These are phyloP conservation scores for Cheilosia vernalis DNA, from an alignment of 2,888 invertebrate species.

Conservation along the genomic window DNA sequence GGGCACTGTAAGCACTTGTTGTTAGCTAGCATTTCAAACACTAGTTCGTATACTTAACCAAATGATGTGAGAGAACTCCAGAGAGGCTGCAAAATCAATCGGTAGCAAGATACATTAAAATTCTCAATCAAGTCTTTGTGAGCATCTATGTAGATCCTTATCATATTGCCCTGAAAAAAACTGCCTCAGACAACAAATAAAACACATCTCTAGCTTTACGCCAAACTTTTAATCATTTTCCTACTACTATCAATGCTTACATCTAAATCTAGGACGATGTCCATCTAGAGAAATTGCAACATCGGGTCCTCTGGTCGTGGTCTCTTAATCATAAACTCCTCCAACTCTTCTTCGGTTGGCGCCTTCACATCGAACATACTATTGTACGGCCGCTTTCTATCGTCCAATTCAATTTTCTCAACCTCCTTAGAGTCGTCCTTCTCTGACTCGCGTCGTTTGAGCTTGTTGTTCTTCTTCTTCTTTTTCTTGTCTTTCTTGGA, in stretches of 20 bases:
- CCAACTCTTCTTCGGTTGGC: constrained; percentile 96
- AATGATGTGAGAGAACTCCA: no score
- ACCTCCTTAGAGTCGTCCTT: constrained; percentile 79
- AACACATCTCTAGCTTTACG: not conserved
- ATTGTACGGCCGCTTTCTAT: constrained; percentile 96
- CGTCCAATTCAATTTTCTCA: constrained; percentile 87
- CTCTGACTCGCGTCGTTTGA: constrained; percentile 29
- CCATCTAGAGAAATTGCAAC: constrained; percentile 87
- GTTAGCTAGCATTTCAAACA: no score
- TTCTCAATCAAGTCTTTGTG: no score
- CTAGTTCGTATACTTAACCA: no score
- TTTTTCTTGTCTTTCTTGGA: constrained; percentile 80
- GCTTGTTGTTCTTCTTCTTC: constrained; percentile 77
- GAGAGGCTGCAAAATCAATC: no score
- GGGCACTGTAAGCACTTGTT: no score
- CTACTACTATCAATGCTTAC: no score
- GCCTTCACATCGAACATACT: constrained; percentile 93
- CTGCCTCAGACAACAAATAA: not conserved
- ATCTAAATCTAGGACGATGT: no score
- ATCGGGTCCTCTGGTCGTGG: constrained; percentile 96
- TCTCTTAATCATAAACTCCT: constrained; percentile 95
- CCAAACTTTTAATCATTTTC: not conserved
- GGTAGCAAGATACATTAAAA: no score
- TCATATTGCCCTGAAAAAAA: no score
- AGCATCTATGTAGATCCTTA: no score